A percentile compares a stretch with the other conserved stretches of the same genome.
Conservation (phyloP, 2,797 vertebrate genomes). For the Carduelis carduelis region DNA sequence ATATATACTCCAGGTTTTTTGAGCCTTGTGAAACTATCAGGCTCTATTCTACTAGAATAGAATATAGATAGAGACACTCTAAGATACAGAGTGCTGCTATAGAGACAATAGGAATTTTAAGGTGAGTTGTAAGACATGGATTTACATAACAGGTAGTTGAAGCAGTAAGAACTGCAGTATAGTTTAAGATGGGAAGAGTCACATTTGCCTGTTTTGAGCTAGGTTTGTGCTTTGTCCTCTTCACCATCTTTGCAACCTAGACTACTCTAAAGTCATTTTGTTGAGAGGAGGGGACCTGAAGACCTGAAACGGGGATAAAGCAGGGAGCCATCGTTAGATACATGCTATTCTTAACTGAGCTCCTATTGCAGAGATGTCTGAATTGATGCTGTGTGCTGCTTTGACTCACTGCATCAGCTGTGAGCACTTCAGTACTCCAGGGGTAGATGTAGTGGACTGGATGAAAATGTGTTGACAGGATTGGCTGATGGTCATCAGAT, state of each 20-base stretch:
- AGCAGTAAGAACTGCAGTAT: neutral
- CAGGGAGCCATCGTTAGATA: neutral
- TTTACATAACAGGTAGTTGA: neutral
- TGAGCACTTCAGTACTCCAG: neutral
- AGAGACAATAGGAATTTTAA: neutral
- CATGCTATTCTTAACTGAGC: neutral
- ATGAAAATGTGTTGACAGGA: neutral
- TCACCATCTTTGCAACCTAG: neutral
- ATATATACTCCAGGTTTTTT: neutral
- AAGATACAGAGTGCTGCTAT: neutral
- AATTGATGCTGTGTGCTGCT: neutral
- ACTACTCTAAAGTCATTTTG: neutral
- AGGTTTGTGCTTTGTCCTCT: neutral
- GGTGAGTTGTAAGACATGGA: neutral
- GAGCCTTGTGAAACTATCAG: neutral
- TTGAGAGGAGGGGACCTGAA: neutral
- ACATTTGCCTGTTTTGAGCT: neutral
- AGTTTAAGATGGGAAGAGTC: neutral
- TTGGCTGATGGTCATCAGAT: neutral
- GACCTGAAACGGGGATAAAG: neutral
- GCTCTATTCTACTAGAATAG: neutral
- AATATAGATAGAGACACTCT: neutral
- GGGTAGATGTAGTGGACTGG: neutral
- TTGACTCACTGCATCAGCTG: neutral
- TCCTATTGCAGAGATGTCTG: neutral